Evolutionary conservation across 2,797 vertebrate species (phyloP).

Genomic region (Falco biarmicus): DNA sequence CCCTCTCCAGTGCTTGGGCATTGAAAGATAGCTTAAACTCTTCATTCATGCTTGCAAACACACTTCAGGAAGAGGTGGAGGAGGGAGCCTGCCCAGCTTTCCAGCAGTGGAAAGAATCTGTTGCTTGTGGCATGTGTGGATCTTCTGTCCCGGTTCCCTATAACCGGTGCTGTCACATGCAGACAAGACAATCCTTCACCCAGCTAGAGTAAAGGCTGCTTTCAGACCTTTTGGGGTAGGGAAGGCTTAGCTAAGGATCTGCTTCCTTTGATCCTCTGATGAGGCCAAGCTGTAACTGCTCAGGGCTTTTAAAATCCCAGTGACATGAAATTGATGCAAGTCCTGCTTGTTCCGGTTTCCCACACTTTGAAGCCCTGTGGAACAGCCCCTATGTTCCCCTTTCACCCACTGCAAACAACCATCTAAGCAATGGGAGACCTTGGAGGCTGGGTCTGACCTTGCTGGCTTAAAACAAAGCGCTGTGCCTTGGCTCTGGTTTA

Average conservation of each 20-base stretch:
- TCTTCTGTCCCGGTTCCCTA: not conserved
- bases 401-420: not conserved
- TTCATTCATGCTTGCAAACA: not conserved
- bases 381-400: not conserved
- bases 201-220: not conserved
- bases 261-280: not conserved
- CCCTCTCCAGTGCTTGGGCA: not conserved
- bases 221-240: not conserved
- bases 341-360: not conserved
- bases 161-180: rapidly evolving
- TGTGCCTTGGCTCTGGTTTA: not conserved
- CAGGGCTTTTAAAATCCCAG: not conserved
- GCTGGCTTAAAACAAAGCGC: not conserved
- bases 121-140: not conserved
- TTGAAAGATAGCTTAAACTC: not conserved
- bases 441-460: not conserved
- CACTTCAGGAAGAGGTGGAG: not conserved
- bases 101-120: not conserved
- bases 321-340: not conserved
- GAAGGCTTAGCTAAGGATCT: not conserved
- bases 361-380: not conserved
- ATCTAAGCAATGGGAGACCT: not conserved
- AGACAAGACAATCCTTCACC: not conserved
- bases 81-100: not conserved
- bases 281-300: not conserved